Base-by-base conservation (phyloP, 2,113 vertebrate genomes). In the Benitochromis conjunctus region DNA sequence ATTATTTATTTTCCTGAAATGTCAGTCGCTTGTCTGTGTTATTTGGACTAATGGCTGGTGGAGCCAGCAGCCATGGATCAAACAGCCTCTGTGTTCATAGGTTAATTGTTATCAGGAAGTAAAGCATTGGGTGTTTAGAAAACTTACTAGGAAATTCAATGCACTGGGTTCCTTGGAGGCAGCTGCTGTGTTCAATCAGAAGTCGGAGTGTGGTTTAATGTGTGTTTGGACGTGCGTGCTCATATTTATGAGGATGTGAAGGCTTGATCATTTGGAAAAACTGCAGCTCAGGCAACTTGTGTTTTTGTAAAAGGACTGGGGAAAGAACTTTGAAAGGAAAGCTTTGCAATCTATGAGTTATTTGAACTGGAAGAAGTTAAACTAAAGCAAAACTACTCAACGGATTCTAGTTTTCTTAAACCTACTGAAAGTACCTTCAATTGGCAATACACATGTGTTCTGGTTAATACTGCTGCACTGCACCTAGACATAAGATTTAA, bases 31-130 rank as follows among this genome's bases (percentile, higher is more conserved):
- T 60, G 81, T 92, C 60, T 86, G 83, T 87, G 89, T 88, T 93
- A 92, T 90, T 93, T 69, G 77, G n/a, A 88, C 84, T 86, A 94
- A 94, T 85, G 87, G 76, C 81, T 83, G 86, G 19, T 77, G 82
- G 79, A 86, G 86, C 64, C 90, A 56, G 87, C 83, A 87, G 92
- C 91, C 90, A 90, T 57, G 86, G 90, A 92, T 94, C 88, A 92
- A 93, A 94, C 81, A 83, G 89, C 77, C 64, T 89, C 46, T 14
- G 56, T 46, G 89, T 64, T 86, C 83, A 87, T 92, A 94, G 92
- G 92, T 93, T 94, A 94, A 95, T 94, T 94, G 87, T 91, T 91
- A 87, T 92, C 60, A 62, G 88, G 82, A 79, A 90, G 82, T 26
- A 51, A 92, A 81, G 89, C 93, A 88, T 79, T 62, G 51, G 82